A percentile compares a stretch with the other conserved stretches of the same genome.
These are phyloP conservation scores for Cyprinella venusta DNA, from an alignment of 2,797 vertebrate genomes.

Conservation along the genomic window DNA sequence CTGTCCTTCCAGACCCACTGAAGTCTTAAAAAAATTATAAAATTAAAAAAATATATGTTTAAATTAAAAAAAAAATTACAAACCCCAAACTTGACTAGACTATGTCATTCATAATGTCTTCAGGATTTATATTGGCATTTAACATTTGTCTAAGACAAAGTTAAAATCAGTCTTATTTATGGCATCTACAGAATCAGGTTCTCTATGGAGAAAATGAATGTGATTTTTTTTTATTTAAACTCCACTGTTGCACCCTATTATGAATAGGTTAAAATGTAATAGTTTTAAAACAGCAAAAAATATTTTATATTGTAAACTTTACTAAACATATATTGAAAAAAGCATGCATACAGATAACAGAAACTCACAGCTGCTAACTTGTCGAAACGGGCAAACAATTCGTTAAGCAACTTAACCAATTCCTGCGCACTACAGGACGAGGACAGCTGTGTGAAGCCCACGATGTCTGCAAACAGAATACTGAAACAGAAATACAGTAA, in stretches of 20 bases:
- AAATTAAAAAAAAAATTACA: neutral
- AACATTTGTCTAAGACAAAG: neutral
- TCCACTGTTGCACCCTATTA: neutral
- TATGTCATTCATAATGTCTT: neutral
- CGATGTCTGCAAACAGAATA: constrained; percentile 95
- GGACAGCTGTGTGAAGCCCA: constrained; percentile 94
- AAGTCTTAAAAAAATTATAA: too few relatives aligned
- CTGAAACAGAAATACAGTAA: constrained; percentile 70
- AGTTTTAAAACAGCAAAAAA: neutral
- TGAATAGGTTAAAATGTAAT: neutral
- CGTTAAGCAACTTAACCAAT: constrained; percentile 93
- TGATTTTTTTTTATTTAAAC: neutral
- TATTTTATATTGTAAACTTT: neutral
- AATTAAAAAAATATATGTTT: too few relatives aligned
- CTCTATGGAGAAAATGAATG: neutral
- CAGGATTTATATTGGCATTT: neutral
- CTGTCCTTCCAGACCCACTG: too few relatives aligned
- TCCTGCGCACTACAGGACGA: constrained; percentile 93
- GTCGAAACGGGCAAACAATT: constrained; percentile 94
- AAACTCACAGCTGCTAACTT: constrained; percentile 91
- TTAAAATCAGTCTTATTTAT: neutral
- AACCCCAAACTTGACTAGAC: neutral
- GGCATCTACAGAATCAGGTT: neutral
- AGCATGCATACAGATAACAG: neutral
- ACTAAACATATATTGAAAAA: neutral